Evolutionary conservation across 64 coral and sea anemone genomes (phyloP), one percentile per base, ranked within the genome.

Genomic region (Catalaphyllia jardinei): DNA sequence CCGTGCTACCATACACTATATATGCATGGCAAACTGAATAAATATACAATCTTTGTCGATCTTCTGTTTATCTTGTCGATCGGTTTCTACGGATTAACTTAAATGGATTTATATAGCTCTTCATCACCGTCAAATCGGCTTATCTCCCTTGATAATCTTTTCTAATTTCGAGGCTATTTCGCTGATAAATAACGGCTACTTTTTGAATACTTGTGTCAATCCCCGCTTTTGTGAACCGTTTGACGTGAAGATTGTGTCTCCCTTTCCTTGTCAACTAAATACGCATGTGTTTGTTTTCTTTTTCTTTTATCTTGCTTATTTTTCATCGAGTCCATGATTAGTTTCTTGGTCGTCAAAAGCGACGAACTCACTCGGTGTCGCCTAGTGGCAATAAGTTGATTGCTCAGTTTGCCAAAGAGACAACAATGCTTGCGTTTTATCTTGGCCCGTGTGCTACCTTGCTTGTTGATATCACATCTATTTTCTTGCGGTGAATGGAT

Each of bases 151-250:
- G 20, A 13, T 69, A 84, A 84, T 67, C 61, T 24, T 65, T 27
- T 13, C n/a, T 85, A 69, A 71, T 1, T 35, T 39, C 6, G 4
- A 3, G 10, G 31, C 24, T 63, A 71, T 85, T 85, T 67, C 38
- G 20, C 38, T 6, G 63, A 22, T 39, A 63, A 52, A 67, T 28
- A 51, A 85, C 74, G 38, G n/a, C 14, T 52, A 35, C 25, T 85
- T 71, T 71, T 50, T 85, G 62, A 85, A 85, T 85, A 29, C 12
- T 85, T 85, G 28, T 80, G 16, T 80, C 62, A 80, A 60, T 80
- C 62, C 51, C 22, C 13, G 60, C 4, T 39, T 31, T 52, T 16
- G 30, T 52, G 30, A 85, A 80, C 10, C 13, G 4, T 10, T 27
- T 69, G 65, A 3, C 10, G 22, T 27, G 25, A 12, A 69, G 33